Conservation (phyloP, 2,113 vertebrate species). For the Esox niger region DNA sequence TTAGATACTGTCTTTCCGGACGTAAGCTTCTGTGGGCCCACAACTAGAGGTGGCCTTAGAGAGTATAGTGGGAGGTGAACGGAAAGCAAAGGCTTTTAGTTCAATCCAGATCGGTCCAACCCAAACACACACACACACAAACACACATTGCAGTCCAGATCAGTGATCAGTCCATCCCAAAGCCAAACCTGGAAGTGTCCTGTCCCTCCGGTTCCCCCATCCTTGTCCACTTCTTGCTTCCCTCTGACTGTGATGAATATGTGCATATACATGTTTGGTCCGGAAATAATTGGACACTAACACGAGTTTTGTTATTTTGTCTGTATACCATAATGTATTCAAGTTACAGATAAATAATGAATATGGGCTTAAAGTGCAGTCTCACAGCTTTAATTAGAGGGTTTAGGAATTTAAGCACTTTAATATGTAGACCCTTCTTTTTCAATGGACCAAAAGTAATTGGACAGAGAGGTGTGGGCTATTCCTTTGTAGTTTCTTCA, state of each 20-base stretch:
- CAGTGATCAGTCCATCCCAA: conserved; percentile 45
- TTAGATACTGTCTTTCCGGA: conserved; percentile 12
- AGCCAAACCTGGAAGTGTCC: conserved; percentile 40
- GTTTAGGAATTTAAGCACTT: too few species aligned
- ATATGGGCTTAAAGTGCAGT: too few species aligned
- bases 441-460: too few species aligned
- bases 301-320: too few species aligned
- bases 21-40: conserved; percentile 21
- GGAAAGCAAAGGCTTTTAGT: conserved; percentile 13
- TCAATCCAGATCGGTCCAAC: conserved; percentile 33
- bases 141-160: neutral
- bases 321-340: too few species aligned
- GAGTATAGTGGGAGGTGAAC: conserved; percentile 19
- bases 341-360: too few species aligned
- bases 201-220: conserved; percentile 38
- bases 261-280: too few species aligned
- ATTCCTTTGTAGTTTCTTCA: too few species aligned
- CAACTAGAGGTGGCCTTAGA: neutral
- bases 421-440: too few species aligned
- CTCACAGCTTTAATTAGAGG: too few species aligned
- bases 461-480: too few species aligned
- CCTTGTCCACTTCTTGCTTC: conserved; percentile 50
- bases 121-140: conserved; percentile 33
- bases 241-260: conserved; percentile 38
- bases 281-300: too few species aligned